Percentiles rank a stretch among this genome's conserved stretches.
Evolutionary conservation across 2,797 vertebrate genomes (phyloP).

Genomic region (Coendou prehensilis): DNA sequence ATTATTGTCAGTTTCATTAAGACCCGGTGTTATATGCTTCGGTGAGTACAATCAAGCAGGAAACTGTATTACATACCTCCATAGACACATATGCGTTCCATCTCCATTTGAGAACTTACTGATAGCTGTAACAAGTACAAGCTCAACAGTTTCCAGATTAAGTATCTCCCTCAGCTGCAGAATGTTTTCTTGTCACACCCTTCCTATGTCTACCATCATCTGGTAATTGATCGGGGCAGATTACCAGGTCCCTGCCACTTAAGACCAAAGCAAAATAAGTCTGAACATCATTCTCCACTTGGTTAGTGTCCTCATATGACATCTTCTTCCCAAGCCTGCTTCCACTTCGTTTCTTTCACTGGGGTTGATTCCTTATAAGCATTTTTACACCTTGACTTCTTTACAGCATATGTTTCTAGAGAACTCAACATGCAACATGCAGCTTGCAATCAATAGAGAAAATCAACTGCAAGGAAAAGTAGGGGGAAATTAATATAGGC

Average conservation of each 20-base stretch:
- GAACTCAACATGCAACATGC: not conserved
- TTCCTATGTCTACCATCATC: too few relatives aligned
- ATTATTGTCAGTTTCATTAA: not conserved
- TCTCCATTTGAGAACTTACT: not conserved
- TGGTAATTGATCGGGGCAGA: not conserved
- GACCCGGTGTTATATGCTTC: not conserved
- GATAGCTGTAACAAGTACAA: rapidly evolving
- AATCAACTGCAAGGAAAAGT: not conserved
- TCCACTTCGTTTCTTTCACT: not conserved
- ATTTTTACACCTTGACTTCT: not conserved
- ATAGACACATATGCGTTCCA: too few relatives aligned
- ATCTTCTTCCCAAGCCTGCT: not conserved
- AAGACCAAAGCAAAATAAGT: not conserved
- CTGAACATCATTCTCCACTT: not conserved
- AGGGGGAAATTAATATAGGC: not conserved
- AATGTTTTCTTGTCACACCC: not conserved
- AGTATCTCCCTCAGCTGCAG: not conserved
- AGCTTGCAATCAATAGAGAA: not conserved
- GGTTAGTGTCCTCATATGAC: not conserved
- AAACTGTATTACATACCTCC: not conserved
- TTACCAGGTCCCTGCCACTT: not conserved
- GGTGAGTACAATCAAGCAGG: not conserved
- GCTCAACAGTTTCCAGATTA: not conserved
- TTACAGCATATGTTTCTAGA: not conserved
- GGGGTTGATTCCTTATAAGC: not conserved